phyloP scores from a whole-genome alignment of 2,888 invertebrate genomes.

The Dysmachus trigonus region DNA sequence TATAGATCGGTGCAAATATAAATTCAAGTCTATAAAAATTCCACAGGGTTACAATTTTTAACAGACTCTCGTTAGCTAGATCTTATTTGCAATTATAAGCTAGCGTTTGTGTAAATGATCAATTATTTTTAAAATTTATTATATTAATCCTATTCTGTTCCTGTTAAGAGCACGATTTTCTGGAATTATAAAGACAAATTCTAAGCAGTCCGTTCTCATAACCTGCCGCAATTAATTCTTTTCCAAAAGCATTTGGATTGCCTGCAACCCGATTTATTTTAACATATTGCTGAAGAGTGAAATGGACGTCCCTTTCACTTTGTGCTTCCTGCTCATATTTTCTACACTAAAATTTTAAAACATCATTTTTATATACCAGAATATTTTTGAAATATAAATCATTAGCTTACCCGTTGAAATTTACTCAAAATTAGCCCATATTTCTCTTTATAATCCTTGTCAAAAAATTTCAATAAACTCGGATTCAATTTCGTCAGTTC shows the following conservation, averaged over 20 bases:
- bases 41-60: neutral
- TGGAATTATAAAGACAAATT: constrained; percentile 4
- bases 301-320: constrained; percentile 51
- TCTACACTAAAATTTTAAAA: neutral
- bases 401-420: constrained; percentile 48
- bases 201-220: constrained; percentile 61
- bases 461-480: constrained; percentile 45
- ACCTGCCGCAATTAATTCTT: constrained; percentile 57
- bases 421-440: constrained; percentile 58
- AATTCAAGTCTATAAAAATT: neutral
- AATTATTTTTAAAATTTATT: neutral
- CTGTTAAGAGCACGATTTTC: neutral
- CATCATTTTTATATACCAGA: neutral
- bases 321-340: neutral
- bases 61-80: neutral
- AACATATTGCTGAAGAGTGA: constrained; percentile 52
- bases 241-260: constrained; percentile 57
- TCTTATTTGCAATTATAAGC: neutral
- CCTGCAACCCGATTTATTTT: constrained; percentile 58
- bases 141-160: neutral
- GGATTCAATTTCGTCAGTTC: neutral
- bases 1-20: neutral
- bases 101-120: neutral
- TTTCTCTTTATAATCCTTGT: constrained; percentile 54
- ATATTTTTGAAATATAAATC: neutral